A percentile compares a stretch with the other conserved stretches of the same genome.
Conservation (phyloP, 1,140 invertebrate species). For the Lucilia cuprina region DNA sequence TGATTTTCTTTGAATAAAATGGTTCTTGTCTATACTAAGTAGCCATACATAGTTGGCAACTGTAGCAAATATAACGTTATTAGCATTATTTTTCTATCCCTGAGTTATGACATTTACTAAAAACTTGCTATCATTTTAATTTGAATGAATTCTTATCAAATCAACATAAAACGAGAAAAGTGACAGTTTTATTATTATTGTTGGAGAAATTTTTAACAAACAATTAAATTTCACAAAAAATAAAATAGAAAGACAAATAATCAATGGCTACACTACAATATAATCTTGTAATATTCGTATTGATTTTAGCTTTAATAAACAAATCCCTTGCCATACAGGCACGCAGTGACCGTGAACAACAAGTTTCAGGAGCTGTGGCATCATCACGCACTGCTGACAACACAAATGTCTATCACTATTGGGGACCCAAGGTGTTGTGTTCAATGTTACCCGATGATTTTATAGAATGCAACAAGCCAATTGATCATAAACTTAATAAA, state of each 20-base stretch:
- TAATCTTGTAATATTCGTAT: not conserved
- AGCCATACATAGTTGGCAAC: no score
- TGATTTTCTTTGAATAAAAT: no score
- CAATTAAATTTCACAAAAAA: not conserved
- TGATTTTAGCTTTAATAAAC: slow-evolving; percentile 40
- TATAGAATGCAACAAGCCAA: slow-evolving; percentile 85
- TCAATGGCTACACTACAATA: not conserved
- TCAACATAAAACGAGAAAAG: not conserved
- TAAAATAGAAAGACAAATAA: not conserved
- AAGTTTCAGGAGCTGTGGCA: slow-evolving; percentile 48
- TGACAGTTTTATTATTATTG: not conserved
- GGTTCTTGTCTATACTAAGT: no score
- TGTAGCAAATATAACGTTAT: no score
- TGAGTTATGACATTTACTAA: no score
- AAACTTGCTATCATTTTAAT: not conserved
- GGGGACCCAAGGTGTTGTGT: slow-evolving; percentile 68
- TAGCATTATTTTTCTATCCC: no score
- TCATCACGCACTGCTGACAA: slow-evolving; percentile 18
- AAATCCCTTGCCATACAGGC: slow-evolving; percentile 50
- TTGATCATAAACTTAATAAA: slow-evolving; percentile 91
- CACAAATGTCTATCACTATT: slow-evolving; percentile 62
- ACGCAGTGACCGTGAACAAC: slow-evolving; percentile 55
- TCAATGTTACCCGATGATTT: slow-evolving; percentile 74
- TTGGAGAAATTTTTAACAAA: not conserved
- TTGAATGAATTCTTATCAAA: not conserved